These are phyloP conservation scores for Megalurothrips usitatus DNA, from an alignment of 2,888 invertebrate genomes.

Conservation along the genomic window DNA sequence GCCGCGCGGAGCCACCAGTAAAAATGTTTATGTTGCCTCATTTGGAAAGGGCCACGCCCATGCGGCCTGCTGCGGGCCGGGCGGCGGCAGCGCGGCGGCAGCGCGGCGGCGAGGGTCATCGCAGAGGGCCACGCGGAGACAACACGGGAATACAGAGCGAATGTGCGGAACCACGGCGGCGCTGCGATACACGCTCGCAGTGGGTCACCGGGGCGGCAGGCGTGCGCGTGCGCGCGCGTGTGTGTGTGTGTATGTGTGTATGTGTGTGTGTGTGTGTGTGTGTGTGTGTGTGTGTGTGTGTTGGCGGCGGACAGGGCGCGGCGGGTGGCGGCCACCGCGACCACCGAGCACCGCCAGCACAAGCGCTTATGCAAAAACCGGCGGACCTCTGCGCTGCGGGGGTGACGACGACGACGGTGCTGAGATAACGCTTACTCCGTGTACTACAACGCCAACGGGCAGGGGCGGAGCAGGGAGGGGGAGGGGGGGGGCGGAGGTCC, in stretches of 20 bases:
- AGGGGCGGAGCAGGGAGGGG: not conserved
- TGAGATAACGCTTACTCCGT: too few relatives aligned
- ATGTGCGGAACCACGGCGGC: too few relatives aligned
- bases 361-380: not conserved
- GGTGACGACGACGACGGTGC: not conserved
- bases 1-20: not conserved
- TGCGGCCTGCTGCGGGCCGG: not conserved
- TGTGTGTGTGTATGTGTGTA: too few relatives aligned
- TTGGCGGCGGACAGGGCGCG: too few relatives aligned
- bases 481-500: not conserved
- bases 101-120: not conserved
- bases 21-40: conserved; percentile 6
- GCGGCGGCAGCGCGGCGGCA: not conserved
- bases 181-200: too few relatives aligned
- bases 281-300: too few relatives aligned
- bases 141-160: not conserved
- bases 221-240: too few relatives aligned
- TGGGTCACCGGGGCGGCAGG: too few relatives aligned
- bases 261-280: too few relatives aligned
- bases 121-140: not conserved
- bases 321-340: too few relatives aligned
- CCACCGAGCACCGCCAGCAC: too few relatives aligned
- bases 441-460: too few relatives aligned
- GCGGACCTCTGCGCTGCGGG: not conserved
- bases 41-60: not conserved